Evolutionary conservation across 2,888 invertebrate genomes (phyloP), one percentile per base, ranked within the genome.

Genomic region (Lepas anatifera): DNA sequence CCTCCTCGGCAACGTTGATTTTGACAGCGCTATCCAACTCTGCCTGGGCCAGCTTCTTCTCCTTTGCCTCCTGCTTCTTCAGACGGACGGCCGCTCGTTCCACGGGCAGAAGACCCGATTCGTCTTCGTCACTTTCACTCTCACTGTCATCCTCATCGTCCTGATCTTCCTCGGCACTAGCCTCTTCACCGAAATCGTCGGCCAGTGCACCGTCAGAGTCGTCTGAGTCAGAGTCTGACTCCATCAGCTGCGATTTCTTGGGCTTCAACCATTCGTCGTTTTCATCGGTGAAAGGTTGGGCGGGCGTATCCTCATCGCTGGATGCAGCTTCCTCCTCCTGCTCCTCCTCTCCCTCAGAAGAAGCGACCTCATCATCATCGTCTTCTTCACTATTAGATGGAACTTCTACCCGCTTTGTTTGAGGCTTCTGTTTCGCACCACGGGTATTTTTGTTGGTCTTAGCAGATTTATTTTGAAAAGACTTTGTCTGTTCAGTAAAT

Each of bases 1-100:
- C 81, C 32, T 77, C 76, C 66, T 78, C 75, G 10, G 77, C 75
- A 37, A 91, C 87, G 78, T 92, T 92, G 71, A 91, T 83, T 80
- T 89, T 86, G 82, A 94, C 82, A 82, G 95, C 94, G 69, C 87
- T 88, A 76, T 89, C 86, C 82, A 93, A 82, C 83, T 95, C 94
- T 70, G 87, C 89, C 76, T 90, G 88, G 7, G 90, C 90, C 69
- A 88, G 79, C 79, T 87, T 84, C 84, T 80, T 83, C 74, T 89
- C 87, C 74, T 85, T 79, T 73, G 86, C 85, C 77, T 89, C 85
- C 77, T 88, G 87, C 77, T 87, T 87, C 77, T 87, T 88, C 6
- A 95, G 81, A 78, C 87, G 89, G 73, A 87, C 87, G 72, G 89
- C 89, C 71, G 88, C 86, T 77, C 87, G 92, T 81, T 95, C 95